Base-by-base conservation (phyloP, 2,888 invertebrate genomes). In the Cosmia pyralina region DNA sequence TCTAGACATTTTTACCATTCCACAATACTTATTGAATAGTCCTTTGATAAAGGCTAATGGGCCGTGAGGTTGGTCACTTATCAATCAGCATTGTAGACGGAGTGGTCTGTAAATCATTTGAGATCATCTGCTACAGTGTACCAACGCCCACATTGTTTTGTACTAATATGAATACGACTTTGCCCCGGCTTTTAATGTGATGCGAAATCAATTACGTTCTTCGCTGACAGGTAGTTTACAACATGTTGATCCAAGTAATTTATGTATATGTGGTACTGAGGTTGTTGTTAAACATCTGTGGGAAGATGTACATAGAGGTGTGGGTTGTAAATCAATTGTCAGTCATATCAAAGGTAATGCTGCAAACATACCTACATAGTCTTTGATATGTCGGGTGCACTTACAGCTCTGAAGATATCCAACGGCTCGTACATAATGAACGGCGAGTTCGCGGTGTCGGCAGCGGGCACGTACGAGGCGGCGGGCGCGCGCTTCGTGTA, bases 401-500 rank as follows among this genome's bases (percentile, higher is more conserved):
- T 96, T 66, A 41, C 93, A 99, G 99, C 98, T 77, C 94, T 99
- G 88, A 97, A 97, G 89, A 97, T 97, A 86, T 95, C 97, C 67
- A 98, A 98, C 90, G 98, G 98, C 55, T 97, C 97, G 53, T 98
- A 97, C 90, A 97, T 98, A 83, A 96, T 99, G 88, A 99, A 99
- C 91, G 98, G 98, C 1, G 98, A 98, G 89, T 98, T 98, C 95
- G 97, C 97, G 70, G 96, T 98, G 70, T 98, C 98, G 84, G 96
- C 97, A 88, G 97, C 97, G 84, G 97, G 98, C 10, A 96, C 96
- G n/a, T 98, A 98, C 88, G 97, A 98, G 85, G 98, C 97, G 38
- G 98, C 97, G 22, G 99, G 98, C 7, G 97, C 98, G 0, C 97
- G 97, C 77, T 98, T 99, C 91, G 96, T 97, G 75, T 99, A 99